These are phyloP conservation scores for Protonemura montana DNA, from an alignment of 2,888 invertebrate species.

Conservation along the genomic window DNA sequence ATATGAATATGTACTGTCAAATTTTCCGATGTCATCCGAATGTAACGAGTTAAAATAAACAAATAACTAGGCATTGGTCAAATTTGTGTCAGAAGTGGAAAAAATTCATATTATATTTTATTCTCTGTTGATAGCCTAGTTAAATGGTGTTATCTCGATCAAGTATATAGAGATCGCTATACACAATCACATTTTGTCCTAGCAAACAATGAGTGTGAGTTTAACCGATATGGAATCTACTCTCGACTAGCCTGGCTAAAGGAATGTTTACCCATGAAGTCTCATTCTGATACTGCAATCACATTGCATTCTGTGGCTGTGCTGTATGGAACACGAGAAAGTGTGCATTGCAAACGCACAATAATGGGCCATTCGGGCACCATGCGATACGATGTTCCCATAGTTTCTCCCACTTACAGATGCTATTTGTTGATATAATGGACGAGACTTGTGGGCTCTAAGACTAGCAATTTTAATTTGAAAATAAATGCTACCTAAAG, in stretches of 20 bases:
- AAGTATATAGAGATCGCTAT: not conserved
- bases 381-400: not conserved
- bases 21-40: too few relatives aligned
- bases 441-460: not conserved
- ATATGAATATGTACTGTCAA: too few relatives aligned
- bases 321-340: not conserved
- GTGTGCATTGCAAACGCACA: not conserved
- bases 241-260: not conserved
- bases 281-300: not conserved
- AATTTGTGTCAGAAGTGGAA: not conserved
- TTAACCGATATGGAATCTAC: not conserved
- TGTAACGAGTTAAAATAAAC: not conserved
- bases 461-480: not conserved
- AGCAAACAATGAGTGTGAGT: not conserved
- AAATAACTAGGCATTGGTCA: not conserved
- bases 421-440: not conserved
- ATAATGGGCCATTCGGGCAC: not conserved
- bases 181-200: not conserved
- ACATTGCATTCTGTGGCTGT: not conserved
- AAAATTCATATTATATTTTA: not conserved
- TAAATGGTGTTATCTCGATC: not conserved
- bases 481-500: not conserved
- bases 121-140: constrained; percentile 3
- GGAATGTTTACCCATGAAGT: not conserved
- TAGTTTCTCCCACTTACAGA: not conserved